Percentiles rank a stretch among this genome's conserved stretches.
Conservation (phyloP, 2,797 vertebrate species). For the Lutjanus argentimaculatus region DNA sequence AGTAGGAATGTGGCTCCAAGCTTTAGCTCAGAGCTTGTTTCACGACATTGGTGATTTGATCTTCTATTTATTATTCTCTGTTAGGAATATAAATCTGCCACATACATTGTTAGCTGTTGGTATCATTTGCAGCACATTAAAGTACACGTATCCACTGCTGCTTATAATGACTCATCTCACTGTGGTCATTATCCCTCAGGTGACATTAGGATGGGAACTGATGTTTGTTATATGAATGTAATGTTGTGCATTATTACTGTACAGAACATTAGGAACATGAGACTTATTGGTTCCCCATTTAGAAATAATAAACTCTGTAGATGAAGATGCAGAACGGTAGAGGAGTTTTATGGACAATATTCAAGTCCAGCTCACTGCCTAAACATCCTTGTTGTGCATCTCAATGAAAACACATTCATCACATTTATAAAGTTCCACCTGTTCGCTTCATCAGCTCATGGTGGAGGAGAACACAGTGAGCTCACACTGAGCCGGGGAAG, state of each 20-base stretch:
- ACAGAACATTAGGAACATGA: background rate
- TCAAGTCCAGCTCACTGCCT: background rate
- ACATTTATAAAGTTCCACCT: background rate
- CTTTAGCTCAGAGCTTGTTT: background rate
- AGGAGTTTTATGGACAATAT: background rate
- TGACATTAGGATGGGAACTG: background rate
- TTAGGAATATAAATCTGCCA: background rate
- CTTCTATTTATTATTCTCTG: background rate
- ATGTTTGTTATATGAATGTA: background rate
- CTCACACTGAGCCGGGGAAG: background rate
- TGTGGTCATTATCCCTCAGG: background rate
- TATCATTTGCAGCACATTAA: conserved; percentile 1
- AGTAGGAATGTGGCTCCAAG: background rate
- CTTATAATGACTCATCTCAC: background rate
- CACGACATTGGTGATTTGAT: too few relatives aligned
- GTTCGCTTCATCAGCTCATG: background rate
- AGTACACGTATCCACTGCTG: background rate
- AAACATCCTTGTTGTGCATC: background rate
- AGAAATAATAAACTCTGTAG: background rate
- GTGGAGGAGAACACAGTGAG: background rate
- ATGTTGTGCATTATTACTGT: background rate
- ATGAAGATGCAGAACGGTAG: background rate
- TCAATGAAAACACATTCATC: background rate
- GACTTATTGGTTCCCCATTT: background rate
- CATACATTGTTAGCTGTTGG: background rate